A percentile compares a stretch with the other conserved stretches of the same genome.
Conservation (phyloP, 1,140 invertebrate genomes). For the Hestina assimilis region DNA sequence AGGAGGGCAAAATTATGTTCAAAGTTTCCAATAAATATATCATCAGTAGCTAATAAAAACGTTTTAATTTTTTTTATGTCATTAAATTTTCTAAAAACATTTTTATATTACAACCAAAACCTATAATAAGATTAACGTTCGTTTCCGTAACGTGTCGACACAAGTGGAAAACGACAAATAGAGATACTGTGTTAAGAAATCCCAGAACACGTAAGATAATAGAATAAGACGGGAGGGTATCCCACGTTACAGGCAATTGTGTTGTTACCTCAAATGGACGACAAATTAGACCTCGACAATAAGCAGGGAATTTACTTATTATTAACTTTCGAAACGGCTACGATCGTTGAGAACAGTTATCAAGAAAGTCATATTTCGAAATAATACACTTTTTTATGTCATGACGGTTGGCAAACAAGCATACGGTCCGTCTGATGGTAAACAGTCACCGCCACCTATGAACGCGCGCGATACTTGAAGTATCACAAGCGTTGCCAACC, state of each 20-base stretch:
- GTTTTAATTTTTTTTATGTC: too few species aligned
- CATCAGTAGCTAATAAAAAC: too few species aligned
- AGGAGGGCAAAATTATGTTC: too few species aligned
- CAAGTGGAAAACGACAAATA: conserved; percentile 22
- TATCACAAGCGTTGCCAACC: too few species aligned
- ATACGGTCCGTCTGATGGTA: too few species aligned
- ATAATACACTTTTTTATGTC: not conserved
- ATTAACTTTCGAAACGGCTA: conserved; percentile 15
- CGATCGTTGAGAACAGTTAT: not conserved
- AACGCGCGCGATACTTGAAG: too few species aligned
- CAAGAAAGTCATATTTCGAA: not conserved
- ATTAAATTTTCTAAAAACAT: too few species aligned
- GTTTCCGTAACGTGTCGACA: conserved; percentile 19
- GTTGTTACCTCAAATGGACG: conserved; percentile 22
- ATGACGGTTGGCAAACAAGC: not conserved
- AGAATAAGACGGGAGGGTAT: conserved; percentile 44
- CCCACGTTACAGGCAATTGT: conserved; percentile 33
- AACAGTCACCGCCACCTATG: too few species aligned
- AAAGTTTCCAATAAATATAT: too few species aligned
- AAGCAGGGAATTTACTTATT: conserved; percentile 9
- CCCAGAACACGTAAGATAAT: conserved; percentile 39
- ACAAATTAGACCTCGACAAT: conserved; percentile 17
- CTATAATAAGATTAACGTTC: not conserved
- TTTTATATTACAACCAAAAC: too few species aligned
- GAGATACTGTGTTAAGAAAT: conserved; percentile 23